Base-by-base conservation (phyloP, 2,888 invertebrate genomes). In the Amphipoea lucens region DNA sequence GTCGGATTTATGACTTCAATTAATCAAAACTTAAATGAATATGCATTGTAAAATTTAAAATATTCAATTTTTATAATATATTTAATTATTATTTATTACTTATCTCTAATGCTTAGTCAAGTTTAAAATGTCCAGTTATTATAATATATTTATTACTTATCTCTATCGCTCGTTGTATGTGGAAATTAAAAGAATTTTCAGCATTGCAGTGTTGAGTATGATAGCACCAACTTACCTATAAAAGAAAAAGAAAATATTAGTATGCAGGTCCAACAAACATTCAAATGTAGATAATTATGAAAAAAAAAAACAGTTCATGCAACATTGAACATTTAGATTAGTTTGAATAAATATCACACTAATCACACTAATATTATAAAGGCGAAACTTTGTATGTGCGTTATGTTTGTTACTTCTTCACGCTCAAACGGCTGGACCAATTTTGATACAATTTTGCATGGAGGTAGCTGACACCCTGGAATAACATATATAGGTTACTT, bases 211-310 rank as follows among this genome's bases (percentile, higher is more conserved):
- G 66, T 40, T 54, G 70, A 36, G 23, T 45, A 63, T 63, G 29
- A 70, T n/a, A 42, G 23, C 88, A 67, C 60, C 57, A 85, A 88
- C 88, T 88, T 88, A 88, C 88, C 88, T 88, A 73, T 78, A 88
- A 84, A 82, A 82, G 71, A 85, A 66, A 83, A 89, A 80, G 0
- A 36, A 0, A 54, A 14, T 57, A n/a, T 80, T 65, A 73, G 14
- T 60, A 60, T 12, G 7, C 66, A 23, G 5, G 2, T 48, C 76
- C 4, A 29, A 67, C 12, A 14, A 11, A 4, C 11, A 51, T 51
- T n/a, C 20, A 29, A 17, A 36, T 45, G 5, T 62, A 36, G 4
- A 45, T 36, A 14, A 36, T 40, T 40, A 40, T 40, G 4, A 5
- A 40, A 48, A n/a, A 23, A 0, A 5, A 40, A 48, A n/a, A 23